Percentiles rank a stretch among this genome's conserved stretches.
These are phyloP conservation scores for Salticus scenicus DNA, from an alignment of 2,888 invertebrate species.

Conservation along the genomic window DNA sequence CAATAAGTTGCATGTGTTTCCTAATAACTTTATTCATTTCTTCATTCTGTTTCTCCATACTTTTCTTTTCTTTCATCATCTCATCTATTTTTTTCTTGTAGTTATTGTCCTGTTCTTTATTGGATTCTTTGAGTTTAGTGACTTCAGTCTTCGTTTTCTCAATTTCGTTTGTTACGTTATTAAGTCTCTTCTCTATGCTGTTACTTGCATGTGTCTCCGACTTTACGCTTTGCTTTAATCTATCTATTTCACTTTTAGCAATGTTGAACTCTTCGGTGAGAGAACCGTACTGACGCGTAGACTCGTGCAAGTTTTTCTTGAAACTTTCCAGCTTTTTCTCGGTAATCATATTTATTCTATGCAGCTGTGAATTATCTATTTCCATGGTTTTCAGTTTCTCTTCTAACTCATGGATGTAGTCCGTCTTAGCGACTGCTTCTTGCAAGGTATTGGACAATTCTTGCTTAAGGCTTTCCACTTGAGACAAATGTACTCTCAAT, in stretches of 20 bases:
- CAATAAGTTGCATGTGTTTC: conserved; percentile 44
- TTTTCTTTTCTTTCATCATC: neutral
- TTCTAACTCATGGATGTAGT: conserved; percentile 6
- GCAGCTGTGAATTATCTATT: neutral
- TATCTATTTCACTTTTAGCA: neutral
- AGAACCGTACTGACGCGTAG: neutral
- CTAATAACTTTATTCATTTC: conserved; percentile 24
- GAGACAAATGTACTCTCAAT: neutral
- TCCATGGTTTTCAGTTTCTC: conserved; percentile 9
- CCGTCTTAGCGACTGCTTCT: conserved; percentile 27
- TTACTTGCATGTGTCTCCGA: neutral
- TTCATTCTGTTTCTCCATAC: conserved; percentile 28
- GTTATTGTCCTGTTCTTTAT: neutral
- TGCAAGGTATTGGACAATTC: conserved; percentile 15
- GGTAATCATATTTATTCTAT: neutral
- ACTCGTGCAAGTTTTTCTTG: conserved; percentile 7
- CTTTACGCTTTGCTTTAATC: conserved; percentile 11
- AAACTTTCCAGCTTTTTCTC: conserved; percentile 16
- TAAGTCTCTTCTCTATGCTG: conserved; percentile 22
- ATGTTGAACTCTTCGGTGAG: neutral
- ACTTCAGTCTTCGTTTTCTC: conserved; percentile 24
- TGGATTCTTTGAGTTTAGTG: neutral
- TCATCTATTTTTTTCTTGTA: conserved; percentile 10
- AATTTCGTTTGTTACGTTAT: neutral
- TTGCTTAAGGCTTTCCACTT: conserved; percentile 30